These are phyloP conservation scores for Salvelinus namaycush DNA, from an alignment of 2,113 vertebrate species.

Conservation along the genomic window DNA sequence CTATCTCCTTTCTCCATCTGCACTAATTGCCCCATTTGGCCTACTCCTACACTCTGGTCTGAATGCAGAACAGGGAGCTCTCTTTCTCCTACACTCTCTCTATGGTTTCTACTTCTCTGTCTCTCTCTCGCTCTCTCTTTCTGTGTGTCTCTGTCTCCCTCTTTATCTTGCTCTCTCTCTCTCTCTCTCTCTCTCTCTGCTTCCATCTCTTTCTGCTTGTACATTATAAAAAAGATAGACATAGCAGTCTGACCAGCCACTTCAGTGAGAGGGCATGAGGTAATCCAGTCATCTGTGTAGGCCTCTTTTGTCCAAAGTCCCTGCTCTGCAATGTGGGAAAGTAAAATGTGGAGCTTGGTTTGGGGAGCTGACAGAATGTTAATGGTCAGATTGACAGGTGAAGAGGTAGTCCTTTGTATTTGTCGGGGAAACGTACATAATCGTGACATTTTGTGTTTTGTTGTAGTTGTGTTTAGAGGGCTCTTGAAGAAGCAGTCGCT, in stretches of 20 bases:
- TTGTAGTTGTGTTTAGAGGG: not conserved
- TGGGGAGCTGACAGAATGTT: not conserved
- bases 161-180: too few relatives aligned
- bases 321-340: conserved; percentile 7
- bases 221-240: not conserved
- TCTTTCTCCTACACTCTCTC: not conserved
- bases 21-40: conserved; percentile 30
- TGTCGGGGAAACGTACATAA: not conserved
- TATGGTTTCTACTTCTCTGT: not conserved
- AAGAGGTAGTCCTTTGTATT: conserved; percentile 17
- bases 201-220: too few relatives aligned
- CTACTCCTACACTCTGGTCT: conserved; percentile 16
- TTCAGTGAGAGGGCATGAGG: conserved; percentile 10
- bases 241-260: not conserved
- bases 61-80: conserved; percentile 20
- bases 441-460: not conserved
- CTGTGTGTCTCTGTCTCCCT: not conserved
- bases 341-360: not conserved
- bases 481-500: not conserved
- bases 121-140: not conserved
- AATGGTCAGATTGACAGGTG: not conserved
- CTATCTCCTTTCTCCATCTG: conserved; percentile 32
- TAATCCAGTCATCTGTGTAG: not conserved
- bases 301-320: conserved; percentile 2
- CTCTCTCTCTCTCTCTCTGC: too few relatives aligned